Evolutionary conservation across 64 coral and sea anemone genomes (phyloP).

Genomic region (Pocillopora damicornis): DNA sequence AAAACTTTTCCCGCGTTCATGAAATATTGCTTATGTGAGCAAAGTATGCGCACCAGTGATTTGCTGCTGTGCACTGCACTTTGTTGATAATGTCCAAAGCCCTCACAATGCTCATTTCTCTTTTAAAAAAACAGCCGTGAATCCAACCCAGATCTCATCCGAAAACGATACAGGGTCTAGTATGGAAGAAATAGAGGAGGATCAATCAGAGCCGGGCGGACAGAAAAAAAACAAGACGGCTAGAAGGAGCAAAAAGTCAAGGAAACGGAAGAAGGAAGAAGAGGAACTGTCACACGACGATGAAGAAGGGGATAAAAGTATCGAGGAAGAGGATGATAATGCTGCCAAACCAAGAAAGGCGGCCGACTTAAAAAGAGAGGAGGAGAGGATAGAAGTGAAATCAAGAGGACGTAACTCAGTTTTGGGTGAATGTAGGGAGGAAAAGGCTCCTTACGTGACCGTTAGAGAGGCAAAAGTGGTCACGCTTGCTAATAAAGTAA

Average conservation of each 20-base stretch:
- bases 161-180: not conserved
- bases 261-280: not conserved
- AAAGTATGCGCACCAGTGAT: no score
- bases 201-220: not conserved
- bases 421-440: constrained; percentile 51
- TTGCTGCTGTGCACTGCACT: no score
- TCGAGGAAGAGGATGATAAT: not conserved
- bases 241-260: not conserved
- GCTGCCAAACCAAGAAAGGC: not conserved
- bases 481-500: constrained; percentile 65
- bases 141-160: not conserved
- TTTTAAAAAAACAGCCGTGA: not conserved
- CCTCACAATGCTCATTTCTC: not conserved
- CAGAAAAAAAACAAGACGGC: not conserved
- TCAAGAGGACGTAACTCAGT: not conserved
- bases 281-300: not conserved
- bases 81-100: not conserved
- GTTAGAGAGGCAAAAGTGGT: constrained; percentile 76
- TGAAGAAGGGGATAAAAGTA: not conserved
- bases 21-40: no score
- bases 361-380: not conserved
- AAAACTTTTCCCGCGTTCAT: no score
- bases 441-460: constrained; percentile 72
- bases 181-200: not conserved
- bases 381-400: not conserved